Percentiles rank a stretch among this genome's conserved stretches.
phyloP scores from a whole-genome alignment of 2,888 invertebrate genomes.

The Nemoura dubitans region DNA sequence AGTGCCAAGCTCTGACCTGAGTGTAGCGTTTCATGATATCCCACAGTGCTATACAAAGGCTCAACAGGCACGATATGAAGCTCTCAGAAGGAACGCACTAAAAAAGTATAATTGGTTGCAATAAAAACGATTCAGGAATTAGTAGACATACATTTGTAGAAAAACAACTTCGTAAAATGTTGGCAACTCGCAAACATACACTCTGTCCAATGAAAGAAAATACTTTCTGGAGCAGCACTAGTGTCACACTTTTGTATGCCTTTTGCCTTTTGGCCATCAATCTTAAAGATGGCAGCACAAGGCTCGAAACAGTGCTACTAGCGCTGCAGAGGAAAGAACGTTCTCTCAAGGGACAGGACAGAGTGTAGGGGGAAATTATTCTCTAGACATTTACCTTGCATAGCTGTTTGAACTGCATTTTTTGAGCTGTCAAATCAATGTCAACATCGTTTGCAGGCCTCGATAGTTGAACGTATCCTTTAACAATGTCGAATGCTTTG shows the following conservation, averaged over 20 bases:
- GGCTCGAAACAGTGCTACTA: too few species aligned
- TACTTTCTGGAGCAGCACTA: too few species aligned
- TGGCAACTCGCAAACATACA: too few species aligned
- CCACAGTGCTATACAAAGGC: slow-evolving; percentile 88
- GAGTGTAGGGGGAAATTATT: too few species aligned
- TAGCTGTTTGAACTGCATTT: slow-evolving; percentile 82
- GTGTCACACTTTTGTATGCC: too few species aligned
- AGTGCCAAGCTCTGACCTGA: slow-evolving; percentile 81
- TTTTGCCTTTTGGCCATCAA: too few species aligned
- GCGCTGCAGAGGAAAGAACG: too few species aligned
- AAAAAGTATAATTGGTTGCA: slow-evolving; percentile 50
- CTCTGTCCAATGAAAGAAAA: too few species aligned
- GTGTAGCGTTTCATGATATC: slow-evolving; percentile 82
- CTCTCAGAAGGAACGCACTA: slow-evolving; percentile 67
- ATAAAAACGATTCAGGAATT: slow-evolving; percentile 19
- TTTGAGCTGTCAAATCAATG: slow-evolving; percentile 56
- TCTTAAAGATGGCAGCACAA: too few species aligned
- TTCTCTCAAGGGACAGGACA: too few species aligned
- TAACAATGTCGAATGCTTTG: slow-evolving; percentile 71
- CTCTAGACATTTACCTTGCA: slow-evolving; percentile 71
- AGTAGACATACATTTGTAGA: slow-evolving; percentile 22
- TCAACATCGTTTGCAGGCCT: not conserved
- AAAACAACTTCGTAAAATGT: too few species aligned
- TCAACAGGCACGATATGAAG: slow-evolving; percentile 80
- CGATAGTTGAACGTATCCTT: slow-evolving; percentile 60